These are phyloP conservation scores for Dendroctonus valens DNA, from an alignment of 1,140 invertebrate species.

Conservation along the genomic window DNA sequence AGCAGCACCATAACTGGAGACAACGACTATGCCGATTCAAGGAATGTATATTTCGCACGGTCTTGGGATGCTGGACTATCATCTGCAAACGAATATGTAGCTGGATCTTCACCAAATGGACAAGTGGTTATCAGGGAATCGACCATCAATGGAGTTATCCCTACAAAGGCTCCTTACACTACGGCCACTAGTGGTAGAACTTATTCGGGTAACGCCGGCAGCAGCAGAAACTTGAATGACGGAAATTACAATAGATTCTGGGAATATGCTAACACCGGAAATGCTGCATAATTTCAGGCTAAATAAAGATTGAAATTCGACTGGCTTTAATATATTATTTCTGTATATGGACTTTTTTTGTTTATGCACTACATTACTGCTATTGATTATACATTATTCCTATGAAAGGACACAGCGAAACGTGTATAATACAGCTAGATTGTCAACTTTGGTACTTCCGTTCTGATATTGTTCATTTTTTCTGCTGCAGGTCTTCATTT, in stretches of 20 bases:
- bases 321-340: too few relatives aligned
- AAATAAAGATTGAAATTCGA: too few relatives aligned
- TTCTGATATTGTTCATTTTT: too few relatives aligned
- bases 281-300: neutral
- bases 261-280: neutral
- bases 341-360: too few relatives aligned
- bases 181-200: neutral
- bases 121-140: slow-evolving; percentile 2
- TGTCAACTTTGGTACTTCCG: too few relatives aligned
- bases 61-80: slow-evolving; percentile 12
- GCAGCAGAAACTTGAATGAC: slow-evolving; percentile 1
- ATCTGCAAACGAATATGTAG: slow-evolving; percentile 13
- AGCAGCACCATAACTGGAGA: slow-evolving; percentile 16
- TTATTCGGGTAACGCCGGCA: neutral
- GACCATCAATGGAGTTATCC: neutral
- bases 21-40: slow-evolving; percentile 1
- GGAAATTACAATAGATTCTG: slow-evolving; percentile 6
- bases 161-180: neutral
- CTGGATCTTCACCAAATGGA: slow-evolving; percentile 7
- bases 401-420: too few relatives aligned
- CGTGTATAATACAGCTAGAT: too few relatives aligned
- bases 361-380: too few relatives aligned
- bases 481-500: too few relatives aligned
- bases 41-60: slow-evolving; percentile 8
- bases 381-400: too few relatives aligned